Percentiles rank a stretch among this genome's conserved stretches.
Conservation (phyloP, 2,797 vertebrate genomes). For the Triplophysa yarkandensis region DNA sequence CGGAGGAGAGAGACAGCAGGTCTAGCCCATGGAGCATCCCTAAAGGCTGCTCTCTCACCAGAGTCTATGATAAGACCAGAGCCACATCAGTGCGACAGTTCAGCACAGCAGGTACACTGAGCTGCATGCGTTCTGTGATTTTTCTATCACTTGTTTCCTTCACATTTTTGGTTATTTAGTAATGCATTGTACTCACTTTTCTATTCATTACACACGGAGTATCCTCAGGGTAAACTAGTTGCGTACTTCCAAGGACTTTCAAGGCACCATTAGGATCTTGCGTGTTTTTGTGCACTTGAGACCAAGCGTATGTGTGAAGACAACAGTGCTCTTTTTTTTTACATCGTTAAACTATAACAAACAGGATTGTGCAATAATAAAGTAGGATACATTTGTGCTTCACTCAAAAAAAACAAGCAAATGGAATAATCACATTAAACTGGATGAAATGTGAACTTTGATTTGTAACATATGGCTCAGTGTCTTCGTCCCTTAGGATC, state of each 20-base stretch:
- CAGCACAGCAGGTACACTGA: constrained; percentile 82
- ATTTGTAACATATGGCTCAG: not conserved
- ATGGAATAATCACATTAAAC: not conserved
- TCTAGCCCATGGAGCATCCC: constrained; percentile 79
- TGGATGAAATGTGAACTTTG: not conserved
- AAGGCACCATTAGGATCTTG: not conserved
- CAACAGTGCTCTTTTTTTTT: not conserved
- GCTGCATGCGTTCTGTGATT: not conserved
- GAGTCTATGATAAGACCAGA: constrained; percentile 79
- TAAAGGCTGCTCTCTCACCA: constrained; percentile 83
- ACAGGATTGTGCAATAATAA: not conserved
- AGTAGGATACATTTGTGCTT: constrained; percentile 7
- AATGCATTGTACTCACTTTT: not conserved
- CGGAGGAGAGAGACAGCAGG: constrained; percentile 79
- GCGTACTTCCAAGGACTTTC: not conserved
- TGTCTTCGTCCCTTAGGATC: not conserved
- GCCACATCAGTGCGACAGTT: constrained; percentile 86
- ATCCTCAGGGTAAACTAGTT: no score
- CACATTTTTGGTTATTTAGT: constrained; percentile 53
- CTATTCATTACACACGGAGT: not conserved
- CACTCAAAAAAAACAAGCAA: constrained; percentile 9
- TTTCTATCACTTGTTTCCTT: constrained; percentile 40
- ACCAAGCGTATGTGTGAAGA: not conserved
- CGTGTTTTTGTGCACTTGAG: no score
- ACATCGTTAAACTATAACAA: not conserved